These are phyloP conservation scores for Neelides folsomi DNA, from an alignment of 2,888 invertebrate genomes.

Conservation along the genomic window DNA sequence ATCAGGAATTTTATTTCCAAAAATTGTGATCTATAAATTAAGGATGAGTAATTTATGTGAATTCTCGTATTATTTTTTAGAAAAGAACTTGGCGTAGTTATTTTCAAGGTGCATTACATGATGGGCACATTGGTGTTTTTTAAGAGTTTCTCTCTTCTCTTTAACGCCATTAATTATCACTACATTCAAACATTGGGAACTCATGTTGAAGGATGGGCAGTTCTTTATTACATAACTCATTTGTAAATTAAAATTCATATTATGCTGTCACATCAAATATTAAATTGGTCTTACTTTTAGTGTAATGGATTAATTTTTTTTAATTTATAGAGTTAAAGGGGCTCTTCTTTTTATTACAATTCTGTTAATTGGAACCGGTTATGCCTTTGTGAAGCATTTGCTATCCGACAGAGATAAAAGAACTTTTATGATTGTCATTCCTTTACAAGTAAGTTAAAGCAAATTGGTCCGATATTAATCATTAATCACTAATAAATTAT, in stretches of 20 bases:
- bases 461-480: too few species aligned
- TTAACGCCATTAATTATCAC: slow-evolving; percentile 88
- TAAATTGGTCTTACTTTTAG: not conserved
- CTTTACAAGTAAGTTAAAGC: slow-evolving; percentile 66
- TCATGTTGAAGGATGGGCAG: slow-evolving; percentile 94
- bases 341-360: slow-evolving; percentile 91
- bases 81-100: slow-evolving; percentile 46
- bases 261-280: slow-evolving; percentile 2
- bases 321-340: slow-evolving; percentile 57
- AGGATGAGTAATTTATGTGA: not conserved
- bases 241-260: slow-evolving; percentile 50
- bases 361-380: slow-evolving; percentile 92
- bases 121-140: slow-evolving; percentile 88
- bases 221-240: slow-evolving; percentile 94
- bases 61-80: slow-evolving; percentile 39
- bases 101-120: slow-evolving; percentile 89
- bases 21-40: slow-evolving; percentile 36
- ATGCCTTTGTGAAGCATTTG: slow-evolving; percentile 97
- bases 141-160: slow-evolving; percentile 80
- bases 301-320: not conserved
- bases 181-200: slow-evolving; percentile 85
- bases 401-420: slow-evolving; percentile 91
- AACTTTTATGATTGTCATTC: slow-evolving; percentile 93
- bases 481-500: too few species aligned
- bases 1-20: slow-evolving; percentile 83